Conservation (phyloP, 2,113 vertebrate genomes). For the Cacatua alba region DNA sequence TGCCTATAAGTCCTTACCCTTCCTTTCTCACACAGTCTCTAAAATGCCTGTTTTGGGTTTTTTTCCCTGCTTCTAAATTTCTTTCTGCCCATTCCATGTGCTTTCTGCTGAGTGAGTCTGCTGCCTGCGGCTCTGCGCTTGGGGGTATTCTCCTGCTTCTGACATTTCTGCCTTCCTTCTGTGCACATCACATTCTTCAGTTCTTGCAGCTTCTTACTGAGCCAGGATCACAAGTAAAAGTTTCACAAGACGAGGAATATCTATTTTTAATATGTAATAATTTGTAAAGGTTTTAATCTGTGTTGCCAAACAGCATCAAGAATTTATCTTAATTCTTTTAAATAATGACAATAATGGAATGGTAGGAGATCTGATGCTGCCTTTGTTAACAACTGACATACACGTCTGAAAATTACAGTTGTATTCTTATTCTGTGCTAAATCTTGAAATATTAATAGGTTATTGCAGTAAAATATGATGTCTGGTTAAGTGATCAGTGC, state of each 20-base stretch:
- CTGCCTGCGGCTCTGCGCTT: not conserved
- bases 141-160: not conserved
- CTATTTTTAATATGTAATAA: not conserved
- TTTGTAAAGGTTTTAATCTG: not conserved
- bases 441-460: not conserved
- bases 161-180: not conserved
- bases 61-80: not conserved
- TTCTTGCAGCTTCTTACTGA: not conserved
- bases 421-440: not conserved
- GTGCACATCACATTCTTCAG: not conserved
- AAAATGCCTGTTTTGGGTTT: not conserved
- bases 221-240: not conserved
- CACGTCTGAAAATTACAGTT: not conserved
- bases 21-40: not conserved
- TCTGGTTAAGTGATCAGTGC: not conserved
- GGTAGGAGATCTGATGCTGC: not conserved
- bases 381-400: not conserved
- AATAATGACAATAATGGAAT: not conserved
- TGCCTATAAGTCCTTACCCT: not conserved
- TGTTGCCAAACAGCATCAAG: not conserved
- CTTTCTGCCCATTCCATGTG: not conserved
- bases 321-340: not conserved
- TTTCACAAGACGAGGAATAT: not conserved
- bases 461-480: not conserved
- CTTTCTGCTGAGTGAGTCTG: not conserved